Evolutionary conservation across 2,797 vertebrate species (phyloP), one percentile per base, ranked within the genome.

Genomic region (Hipposideros larvatus): DNA sequence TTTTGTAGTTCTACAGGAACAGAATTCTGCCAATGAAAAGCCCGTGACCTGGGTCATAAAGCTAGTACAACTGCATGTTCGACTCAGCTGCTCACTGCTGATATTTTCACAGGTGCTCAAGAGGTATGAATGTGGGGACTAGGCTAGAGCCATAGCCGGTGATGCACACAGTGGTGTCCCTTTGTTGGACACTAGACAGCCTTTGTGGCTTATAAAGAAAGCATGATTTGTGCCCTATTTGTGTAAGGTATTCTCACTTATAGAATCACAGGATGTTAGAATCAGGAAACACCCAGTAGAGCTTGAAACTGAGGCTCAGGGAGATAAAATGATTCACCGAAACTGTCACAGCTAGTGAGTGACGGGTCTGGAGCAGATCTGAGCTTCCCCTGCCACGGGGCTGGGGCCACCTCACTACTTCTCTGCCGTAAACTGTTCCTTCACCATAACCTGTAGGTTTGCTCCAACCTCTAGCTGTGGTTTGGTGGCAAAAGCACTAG

Each of bases 231-330:
- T 53, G 70, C 13, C 34, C 31, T 63, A 37, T 66, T 68, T 92
- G 77, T 79, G 83, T 91, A 88, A 90, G 92, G 63, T 96, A 8
- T 65, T 96, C 75, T 92, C 26, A 0, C 26, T 24, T 61, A 53
- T 16, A 82, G 66, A 75, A 59, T 57, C 37, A 48, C 61, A 85
- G 66, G 61, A 63, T 59, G n/a, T 48, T 59, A 63, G 75, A 70
- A 59, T 75, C 65, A n/a, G 11, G 85, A 65, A 91, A 24, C 41
- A 89, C 2, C 8, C 11, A 46, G 37, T 2, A 63, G 65, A 77
- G 70, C 11, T 70, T 90, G 82, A 87, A 91, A 92, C 1, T 37
- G 73, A 86, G 46, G 24, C 19, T 78, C 24, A 37, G 11, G 43
- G 46, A 65, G 46, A 75, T 6, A 59, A 4, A 28, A 43, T 70